phyloP scores from a whole-genome alignment of 2,113 vertebrate genomes.

The Ictalurus punctatus region DNA sequence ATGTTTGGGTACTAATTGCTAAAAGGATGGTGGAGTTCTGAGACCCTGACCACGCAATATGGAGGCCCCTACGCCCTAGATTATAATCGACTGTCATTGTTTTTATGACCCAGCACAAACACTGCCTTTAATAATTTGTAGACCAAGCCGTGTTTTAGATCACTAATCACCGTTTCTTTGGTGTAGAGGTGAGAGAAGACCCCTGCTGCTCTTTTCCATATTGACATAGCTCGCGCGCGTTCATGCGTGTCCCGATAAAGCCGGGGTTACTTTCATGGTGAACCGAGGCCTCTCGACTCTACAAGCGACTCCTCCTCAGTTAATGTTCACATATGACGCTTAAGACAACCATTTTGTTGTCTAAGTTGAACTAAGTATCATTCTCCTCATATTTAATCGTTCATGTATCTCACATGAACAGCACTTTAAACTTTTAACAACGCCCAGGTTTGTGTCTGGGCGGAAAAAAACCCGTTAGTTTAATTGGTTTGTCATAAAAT shows the following conservation, averaged over 20 bases:
- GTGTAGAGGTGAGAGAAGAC: conserved; percentile 47
- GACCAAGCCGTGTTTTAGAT: not conserved
- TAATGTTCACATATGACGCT: conserved; percentile 1
- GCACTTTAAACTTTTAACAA: not conserved
- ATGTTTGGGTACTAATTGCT: not conserved
- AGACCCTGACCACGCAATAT: not conserved
- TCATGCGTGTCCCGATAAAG: conserved; percentile 77
- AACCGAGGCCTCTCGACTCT: conserved; percentile 60
- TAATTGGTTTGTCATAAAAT: conserved; percentile 39
- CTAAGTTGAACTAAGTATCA: not conserved
- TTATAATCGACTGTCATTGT: not conserved
- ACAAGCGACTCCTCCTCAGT: conserved; percentile 32
- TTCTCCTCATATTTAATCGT: not conserved
- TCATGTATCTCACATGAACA: not conserved
- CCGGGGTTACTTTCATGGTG: conserved; percentile 74
- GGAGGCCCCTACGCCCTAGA: not conserved
- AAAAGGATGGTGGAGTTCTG: not conserved
- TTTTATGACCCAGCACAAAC: not conserved
- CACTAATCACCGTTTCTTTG: conserved; percentile 16
- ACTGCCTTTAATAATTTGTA: not conserved
- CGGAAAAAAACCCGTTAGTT: not conserved
- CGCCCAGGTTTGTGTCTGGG: not conserved
- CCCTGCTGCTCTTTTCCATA: conserved; percentile 58
- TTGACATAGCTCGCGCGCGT: conserved; percentile 77
- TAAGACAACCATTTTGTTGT: not conserved